Base-by-base conservation (phyloP, 2,888 invertebrate species). In the Strigamia transsilvanica region DNA sequence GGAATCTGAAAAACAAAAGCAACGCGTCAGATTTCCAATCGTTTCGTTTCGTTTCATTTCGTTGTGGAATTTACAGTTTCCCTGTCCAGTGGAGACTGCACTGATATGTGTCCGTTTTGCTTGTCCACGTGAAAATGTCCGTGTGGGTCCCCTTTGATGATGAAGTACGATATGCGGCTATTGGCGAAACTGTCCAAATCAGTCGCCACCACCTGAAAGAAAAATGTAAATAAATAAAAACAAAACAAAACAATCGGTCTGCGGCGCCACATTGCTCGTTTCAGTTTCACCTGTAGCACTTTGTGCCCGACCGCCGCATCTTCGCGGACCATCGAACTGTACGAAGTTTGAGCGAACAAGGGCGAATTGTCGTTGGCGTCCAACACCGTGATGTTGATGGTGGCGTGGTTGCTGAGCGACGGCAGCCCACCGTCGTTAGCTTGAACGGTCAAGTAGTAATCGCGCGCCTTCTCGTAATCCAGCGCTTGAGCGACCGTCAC, bases 301-400 rank as follows among this genome's bases (percentile, higher is more conserved):
- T 85, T 92, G 85, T 92, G 91, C 38, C 94, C 94, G 38, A 91
- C 88, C 85, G 91, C 89, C 0, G 94, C 92, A 88, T 96, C 94
- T 88, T 98, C 97, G 82, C 92, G 90, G 73, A 96, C 92, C 83
- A 92, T 90, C 13, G 94, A 92, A 79, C 91, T 91, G 88, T 95
- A 97, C 2, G 93, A 90, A 81, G 92, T 89, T 87, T 94, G 94
- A 79, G 91, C 90, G 88, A 97, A 97, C 81, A 91, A 90, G 0
- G 97, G 97, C 9, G 92, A 91, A 88, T 97, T 97, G 88, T 97
- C 97, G 87, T 97, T 97, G 86, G 93, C 92, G 89, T 97, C 97
- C 15, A 91, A 89, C 21, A 97, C 91, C 9, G 95, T 93, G 84
- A 98, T 92, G 88, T 96, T 96, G 82, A 97, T 91, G 21, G 94